phyloP scores from a whole-genome alignment of 2,113 vertebrate species.

The Osmerus eperlanus region DNA sequence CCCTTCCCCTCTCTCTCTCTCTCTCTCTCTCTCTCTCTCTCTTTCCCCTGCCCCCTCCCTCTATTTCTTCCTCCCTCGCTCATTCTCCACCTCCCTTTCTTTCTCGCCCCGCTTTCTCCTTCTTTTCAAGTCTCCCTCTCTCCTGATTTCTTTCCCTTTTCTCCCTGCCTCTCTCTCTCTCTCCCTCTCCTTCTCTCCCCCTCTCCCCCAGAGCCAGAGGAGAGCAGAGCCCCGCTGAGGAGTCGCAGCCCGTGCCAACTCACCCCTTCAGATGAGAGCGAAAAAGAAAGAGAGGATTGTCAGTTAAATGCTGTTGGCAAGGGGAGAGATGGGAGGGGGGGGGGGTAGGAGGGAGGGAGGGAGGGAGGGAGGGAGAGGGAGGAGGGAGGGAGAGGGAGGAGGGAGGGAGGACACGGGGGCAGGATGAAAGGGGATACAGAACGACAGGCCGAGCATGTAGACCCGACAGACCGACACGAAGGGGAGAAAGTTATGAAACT shows the following conservation, averaged over 20 bases:
- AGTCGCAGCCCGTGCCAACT: slow-evolving; percentile 50
- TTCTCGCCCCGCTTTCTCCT: slow-evolving; percentile 23
- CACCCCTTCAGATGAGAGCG: slow-evolving; percentile 28
- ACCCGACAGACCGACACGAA: neutral
- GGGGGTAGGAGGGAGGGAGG: slow-evolving; percentile 13
- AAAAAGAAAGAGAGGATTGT: slow-evolving; percentile 22
- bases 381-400: neutral
- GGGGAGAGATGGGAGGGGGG: slow-evolving; percentile 7
- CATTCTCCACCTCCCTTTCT: neutral
- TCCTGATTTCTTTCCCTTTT: neutral
- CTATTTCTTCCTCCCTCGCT: slow-evolving; percentile 15
- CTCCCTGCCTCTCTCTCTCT: slow-evolving; percentile 30
- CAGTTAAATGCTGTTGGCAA: slow-evolving; percentile 32
- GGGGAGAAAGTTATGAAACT: too few relatives aligned
- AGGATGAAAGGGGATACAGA: neutral
- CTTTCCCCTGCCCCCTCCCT: slow-evolving; percentile 19
- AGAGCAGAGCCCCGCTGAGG: slow-evolving; percentile 28
- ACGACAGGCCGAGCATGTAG: neutral
- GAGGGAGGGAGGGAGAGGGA: slow-evolving; percentile 12
- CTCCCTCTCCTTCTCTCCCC: slow-evolving; percentile 26
- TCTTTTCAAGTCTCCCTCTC: slow-evolving; percentile 11
- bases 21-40: slow-evolving; percentile 11
- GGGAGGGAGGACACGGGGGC: neutral
- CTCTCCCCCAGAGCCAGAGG: slow-evolving; percentile 25
- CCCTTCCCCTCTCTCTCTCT: slow-evolving; percentile 23